Evolutionary conservation across 2,888 invertebrate genomes (phyloP).

Genomic region (Aporophyla lueneburgensis): DNA sequence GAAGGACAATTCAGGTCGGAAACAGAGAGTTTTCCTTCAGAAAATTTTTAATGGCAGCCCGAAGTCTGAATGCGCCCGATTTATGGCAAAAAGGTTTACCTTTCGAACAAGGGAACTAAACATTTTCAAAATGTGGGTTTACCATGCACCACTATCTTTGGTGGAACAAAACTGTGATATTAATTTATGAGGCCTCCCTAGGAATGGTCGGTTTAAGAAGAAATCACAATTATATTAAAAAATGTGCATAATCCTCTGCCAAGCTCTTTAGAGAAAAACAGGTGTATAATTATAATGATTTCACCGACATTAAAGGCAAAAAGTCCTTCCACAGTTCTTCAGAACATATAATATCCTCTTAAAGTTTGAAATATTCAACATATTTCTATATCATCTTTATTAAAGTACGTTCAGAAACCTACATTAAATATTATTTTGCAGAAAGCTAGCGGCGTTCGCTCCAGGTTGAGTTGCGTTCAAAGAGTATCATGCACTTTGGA

Average conservation of each 20-base stretch:
- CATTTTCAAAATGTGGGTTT: background rate
- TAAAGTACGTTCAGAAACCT: constrained; percentile 21
- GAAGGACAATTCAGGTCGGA: background rate
- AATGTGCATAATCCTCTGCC: background rate
- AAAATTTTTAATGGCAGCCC: background rate
- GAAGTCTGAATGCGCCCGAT: background rate
- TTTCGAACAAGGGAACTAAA: background rate
- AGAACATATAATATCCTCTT: background rate
- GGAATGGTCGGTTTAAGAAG: background rate
- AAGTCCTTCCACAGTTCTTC: too few relatives aligned
- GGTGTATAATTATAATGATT: background rate
- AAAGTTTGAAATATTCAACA: background rate
- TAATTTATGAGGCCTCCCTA: background rate
- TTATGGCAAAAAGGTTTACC: rapidly evolving
- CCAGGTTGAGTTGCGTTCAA: constrained; percentile 42
- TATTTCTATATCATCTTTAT: constrained; percentile 1
- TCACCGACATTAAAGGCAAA: background rate
- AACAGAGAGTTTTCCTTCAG: background rate
- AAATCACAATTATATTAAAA: background rate
- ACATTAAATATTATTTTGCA: constrained; percentile 39
- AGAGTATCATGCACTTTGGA: constrained; percentile 60
- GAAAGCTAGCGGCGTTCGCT: constrained; percentile 38
- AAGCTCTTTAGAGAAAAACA: background rate
- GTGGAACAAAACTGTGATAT: too few relatives aligned
- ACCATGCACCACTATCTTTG: background rate